Evolutionary conservation across 2,113 vertebrate genomes (phyloP).

Genomic region (Rhea pennata): DNA sequence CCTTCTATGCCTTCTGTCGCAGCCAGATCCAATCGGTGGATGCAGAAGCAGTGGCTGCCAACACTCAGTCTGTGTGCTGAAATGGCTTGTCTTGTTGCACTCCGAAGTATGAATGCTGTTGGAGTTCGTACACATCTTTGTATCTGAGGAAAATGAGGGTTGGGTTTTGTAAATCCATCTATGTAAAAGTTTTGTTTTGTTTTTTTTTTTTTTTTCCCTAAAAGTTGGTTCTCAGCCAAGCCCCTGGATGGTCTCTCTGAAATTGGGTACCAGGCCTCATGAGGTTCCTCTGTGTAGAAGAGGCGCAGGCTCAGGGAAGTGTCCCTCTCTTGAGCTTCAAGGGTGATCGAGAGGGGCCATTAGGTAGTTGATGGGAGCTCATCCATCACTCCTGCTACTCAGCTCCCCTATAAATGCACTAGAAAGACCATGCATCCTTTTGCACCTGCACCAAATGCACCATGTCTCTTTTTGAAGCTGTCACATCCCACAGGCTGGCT

Average conservation of each 20-base stretch:
- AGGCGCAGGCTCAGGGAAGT: neutral
- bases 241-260: neutral
- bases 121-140: rapidly evolving
- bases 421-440: no score
- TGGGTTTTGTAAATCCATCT: neutral
- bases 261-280: neutral
- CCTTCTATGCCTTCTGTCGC: neutral
- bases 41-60: neutral
- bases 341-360: no score
- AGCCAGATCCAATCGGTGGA: no score
- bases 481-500: no score
- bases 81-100: neutral
- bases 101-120: neutral
- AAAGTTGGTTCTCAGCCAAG: neutral
- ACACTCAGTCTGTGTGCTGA: neutral
- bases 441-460: no score
- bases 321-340: no score
- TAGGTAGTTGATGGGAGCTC: neutral
- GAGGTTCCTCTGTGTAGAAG: neutral
- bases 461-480: no score
- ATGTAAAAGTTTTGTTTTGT: no score
- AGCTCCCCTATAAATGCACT: no score
- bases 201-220: no score
- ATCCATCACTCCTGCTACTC: neutral
- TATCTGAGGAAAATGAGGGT: neutral